A percentile compares a stretch with the other conserved stretches of the same genome.
phyloP scores from a whole-genome alignment of 2,797 vertebrate species.

The Potorous gilbertii region DNA sequence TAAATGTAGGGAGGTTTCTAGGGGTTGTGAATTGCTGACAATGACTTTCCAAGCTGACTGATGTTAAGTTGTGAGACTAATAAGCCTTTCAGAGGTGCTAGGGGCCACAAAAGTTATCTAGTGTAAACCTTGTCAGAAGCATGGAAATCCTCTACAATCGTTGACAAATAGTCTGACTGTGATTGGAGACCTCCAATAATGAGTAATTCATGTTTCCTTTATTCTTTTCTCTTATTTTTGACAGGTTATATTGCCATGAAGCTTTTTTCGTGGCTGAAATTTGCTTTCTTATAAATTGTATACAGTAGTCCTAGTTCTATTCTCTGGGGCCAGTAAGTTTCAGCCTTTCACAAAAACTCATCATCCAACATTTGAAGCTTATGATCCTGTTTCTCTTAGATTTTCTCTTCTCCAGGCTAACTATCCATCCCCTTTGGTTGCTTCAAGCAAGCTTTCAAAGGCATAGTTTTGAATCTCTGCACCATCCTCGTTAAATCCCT shows the following conservation, averaged over 20 bases:
- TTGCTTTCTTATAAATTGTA: neutral
- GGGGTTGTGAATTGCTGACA: neutral
- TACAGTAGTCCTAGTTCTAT: neutral
- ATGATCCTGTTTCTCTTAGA: neutral
- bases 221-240: neutral
- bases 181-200: neutral
- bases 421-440: neutral
- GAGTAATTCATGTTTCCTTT: neutral
- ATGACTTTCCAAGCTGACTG: neutral
- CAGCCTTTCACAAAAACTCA: neutral
- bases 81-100: neutral
- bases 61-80: neutral
- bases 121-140: neutral
- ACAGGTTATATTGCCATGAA: neutral
- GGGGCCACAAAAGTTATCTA: neutral
- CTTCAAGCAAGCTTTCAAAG: neutral
- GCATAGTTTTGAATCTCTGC: neutral
- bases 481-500: neutral
- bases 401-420: neutral
- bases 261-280: neutral
- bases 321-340: neutral
- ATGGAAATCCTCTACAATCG: neutral
- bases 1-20: neutral
- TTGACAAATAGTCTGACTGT: neutral
- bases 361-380: neutral